Conservation (phyloP, 2,113 vertebrate genomes). For the Falco punctatus region DNA sequence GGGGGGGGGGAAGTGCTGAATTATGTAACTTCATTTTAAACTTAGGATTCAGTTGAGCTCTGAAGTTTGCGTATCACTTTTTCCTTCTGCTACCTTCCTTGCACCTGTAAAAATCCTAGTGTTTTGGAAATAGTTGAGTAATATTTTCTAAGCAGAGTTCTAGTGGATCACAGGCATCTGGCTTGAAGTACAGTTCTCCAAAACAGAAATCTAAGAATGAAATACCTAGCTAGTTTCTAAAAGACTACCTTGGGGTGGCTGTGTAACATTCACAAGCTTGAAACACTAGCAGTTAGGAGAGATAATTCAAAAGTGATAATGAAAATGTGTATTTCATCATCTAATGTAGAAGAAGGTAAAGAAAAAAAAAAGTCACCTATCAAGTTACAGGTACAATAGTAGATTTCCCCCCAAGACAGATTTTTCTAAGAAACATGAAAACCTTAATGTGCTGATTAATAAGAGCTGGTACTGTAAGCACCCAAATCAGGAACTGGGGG, state of each 20-base stretch:
- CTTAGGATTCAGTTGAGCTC: background rate
- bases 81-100: background rate
- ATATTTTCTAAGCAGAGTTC: background rate
- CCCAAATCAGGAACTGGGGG: background rate
- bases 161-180: background rate
- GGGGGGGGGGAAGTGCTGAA: background rate
- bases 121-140: background rate
- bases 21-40: background rate
- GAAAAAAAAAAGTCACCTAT: background rate
- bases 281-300: background rate
- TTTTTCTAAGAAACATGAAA: background rate
- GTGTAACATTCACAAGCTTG: background rate
- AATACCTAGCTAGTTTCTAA: background rate
- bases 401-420: background rate
- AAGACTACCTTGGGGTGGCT: background rate
- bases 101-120: background rate
- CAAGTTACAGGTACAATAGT: background rate
- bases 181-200: background rate
- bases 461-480: background rate
- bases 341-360: background rate
- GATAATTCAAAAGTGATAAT: background rate
- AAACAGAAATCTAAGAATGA: background rate
- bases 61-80: background rate
- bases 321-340: background rate
- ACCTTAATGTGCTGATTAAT: background rate